A percentile compares a stretch with the other conserved stretches of the same genome.
Evolutionary conservation across 2,113 vertebrate genomes (phyloP).

Genomic region (Pelodiscus sinensis): DNA sequence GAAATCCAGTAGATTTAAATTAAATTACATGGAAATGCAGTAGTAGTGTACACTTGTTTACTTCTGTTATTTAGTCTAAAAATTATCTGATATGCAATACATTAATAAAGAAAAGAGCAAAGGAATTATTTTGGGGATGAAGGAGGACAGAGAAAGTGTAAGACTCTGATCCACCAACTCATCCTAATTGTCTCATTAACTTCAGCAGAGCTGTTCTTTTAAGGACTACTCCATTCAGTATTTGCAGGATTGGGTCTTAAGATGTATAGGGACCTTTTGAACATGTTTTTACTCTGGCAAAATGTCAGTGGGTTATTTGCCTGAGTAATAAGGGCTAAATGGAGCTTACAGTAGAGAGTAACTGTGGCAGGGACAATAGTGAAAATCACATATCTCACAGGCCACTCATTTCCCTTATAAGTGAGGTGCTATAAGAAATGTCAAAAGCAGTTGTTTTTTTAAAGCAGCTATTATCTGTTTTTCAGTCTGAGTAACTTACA

Average conservation of each 20-base stretch:
- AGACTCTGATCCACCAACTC: background rate
- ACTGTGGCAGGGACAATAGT: background rate
- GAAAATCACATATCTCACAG: slow-evolving; percentile 49
- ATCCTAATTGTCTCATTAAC: background rate
- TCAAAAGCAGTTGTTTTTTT: slow-evolving; percentile 43
- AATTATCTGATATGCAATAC: background rate
- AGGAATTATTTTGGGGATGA: slow-evolving; percentile 1
- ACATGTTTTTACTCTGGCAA: slow-evolving; percentile 9
- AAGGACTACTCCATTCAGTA: background rate
- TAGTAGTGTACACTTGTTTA: background rate
- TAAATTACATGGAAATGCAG: background rate
- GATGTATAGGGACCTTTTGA: background rate
- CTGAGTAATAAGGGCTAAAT: background rate
- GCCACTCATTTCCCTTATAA: slow-evolving; percentile 55
- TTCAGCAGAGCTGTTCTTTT: background rate
- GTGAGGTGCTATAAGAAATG: slow-evolving; percentile 35
- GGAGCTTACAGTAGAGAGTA: background rate
- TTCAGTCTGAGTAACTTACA: slow-evolving; percentile 41
- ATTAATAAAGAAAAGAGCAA: background rate
- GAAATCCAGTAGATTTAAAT: background rate
- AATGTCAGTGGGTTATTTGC: slow-evolving; percentile 26
- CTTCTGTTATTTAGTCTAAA: background rate
- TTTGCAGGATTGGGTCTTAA: slow-evolving; percentile 18
- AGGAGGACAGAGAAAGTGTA: background rate
- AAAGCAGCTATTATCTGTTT: slow-evolving; percentile 40